Evolutionary conservation across 1,140 invertebrate genomes (phyloP).

Genomic region (Aphelenchoides avenae): DNA sequence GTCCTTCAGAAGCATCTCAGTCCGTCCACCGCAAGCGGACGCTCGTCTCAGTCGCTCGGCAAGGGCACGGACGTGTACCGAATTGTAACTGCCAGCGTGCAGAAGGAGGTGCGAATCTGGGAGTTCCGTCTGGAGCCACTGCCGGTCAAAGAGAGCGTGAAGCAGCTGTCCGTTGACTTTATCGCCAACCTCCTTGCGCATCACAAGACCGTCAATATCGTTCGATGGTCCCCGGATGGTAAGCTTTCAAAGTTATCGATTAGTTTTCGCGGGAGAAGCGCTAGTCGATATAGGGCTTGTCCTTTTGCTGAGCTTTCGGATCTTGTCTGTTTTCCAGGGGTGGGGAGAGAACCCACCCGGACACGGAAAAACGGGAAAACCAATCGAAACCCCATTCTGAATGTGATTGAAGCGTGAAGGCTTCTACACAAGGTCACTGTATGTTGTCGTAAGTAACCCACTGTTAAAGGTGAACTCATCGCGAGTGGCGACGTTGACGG

Average conservation of each 20-base stretch:
- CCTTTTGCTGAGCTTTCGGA: too few species aligned
- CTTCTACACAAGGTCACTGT: too few species aligned
- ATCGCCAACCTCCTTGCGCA: conserved; percentile 40
- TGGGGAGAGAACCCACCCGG: too few species aligned
- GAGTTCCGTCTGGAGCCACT: conserved; percentile 36
- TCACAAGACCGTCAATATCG: conserved; percentile 27
- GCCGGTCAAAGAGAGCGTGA: conserved; percentile 16
- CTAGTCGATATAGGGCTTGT: too few species aligned
- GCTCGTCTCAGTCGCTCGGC: too few species aligned
- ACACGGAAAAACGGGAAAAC: too few species aligned
- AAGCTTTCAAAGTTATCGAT: background rate
- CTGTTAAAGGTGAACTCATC: conserved; percentile 41
- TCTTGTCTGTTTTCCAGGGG: too few species aligned
- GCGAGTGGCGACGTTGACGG: conserved; percentile 41
- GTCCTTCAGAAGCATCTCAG: conserved; percentile 22
- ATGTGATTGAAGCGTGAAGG: conserved; percentile 1
- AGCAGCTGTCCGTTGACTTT: conserved; percentile 32
- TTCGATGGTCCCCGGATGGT: conserved; percentile 43
- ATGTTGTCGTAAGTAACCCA: too few species aligned
- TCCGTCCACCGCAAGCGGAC: too few species aligned
- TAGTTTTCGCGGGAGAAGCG: too few species aligned
- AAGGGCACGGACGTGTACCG: too few species aligned
- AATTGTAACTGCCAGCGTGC: conserved; percentile 40
- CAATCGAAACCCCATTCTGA: too few species aligned
- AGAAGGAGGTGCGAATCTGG: conserved; percentile 45